phyloP scores from a whole-genome alignment of 2,797 vertebrate species.

The Eospalax fontanierii region DNA sequence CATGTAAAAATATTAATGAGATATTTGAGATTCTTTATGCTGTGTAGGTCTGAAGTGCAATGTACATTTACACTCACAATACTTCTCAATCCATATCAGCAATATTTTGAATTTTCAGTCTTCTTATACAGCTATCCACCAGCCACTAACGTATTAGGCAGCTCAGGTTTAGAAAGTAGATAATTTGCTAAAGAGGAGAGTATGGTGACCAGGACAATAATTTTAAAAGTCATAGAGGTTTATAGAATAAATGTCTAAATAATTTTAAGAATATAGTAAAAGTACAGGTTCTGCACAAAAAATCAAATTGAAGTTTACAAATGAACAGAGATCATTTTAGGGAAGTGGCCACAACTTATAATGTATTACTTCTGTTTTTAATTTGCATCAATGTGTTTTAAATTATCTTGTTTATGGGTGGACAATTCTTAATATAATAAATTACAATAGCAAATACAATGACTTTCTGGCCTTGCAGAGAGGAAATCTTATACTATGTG shows the following conservation, averaged over 20 bases:
- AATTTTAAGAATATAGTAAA: conserved; percentile 42
- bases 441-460: conserved; percentile 64
- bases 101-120: conserved; percentile 11
- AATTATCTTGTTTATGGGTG: conserved; percentile 78
- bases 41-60: conserved; percentile 21
- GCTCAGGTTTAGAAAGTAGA: conserved; percentile 1
- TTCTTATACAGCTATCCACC: not conserved
- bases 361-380: conserved; percentile 65
- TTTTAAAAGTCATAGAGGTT: conserved; percentile 26
- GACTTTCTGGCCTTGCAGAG: conserved; percentile 66
- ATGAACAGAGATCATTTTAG: conserved; percentile 58
- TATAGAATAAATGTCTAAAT: conserved; percentile 17
- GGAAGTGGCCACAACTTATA: conserved; percentile 33
- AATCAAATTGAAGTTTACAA: conserved; percentile 53
- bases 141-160: not conserved
- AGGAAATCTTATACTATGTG: conserved; percentile 74
- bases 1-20: conserved; percentile 32
- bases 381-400: conserved; percentile 73
- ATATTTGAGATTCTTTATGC: not conserved
- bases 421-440: conserved; percentile 69
- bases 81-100: not conserved
- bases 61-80: not conserved
- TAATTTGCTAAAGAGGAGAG: conserved; percentile 29
- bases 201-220: not conserved
- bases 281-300: conserved; percentile 36